These are phyloP conservation scores for Gnathonemus longibarbis DNA, from an alignment of 2,113 vertebrate genomes.

Conservation along the genomic window DNA sequence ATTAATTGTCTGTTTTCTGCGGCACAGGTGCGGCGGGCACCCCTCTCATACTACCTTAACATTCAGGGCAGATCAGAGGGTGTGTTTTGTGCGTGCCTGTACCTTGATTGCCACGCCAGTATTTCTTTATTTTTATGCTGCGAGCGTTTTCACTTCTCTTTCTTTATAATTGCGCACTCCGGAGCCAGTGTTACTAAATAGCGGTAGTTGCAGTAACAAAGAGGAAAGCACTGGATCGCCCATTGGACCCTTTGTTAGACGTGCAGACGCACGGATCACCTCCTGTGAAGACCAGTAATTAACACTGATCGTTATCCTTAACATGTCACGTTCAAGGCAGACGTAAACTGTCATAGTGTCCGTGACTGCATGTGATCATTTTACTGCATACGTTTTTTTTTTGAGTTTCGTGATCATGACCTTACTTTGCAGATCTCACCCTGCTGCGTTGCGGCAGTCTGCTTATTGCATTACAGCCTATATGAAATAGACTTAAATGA, in stretches of 20 bases:
- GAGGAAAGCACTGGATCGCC: conserved; percentile 37
- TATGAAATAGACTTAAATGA: neutral
- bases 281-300: neutral
- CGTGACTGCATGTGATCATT: neutral
- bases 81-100: neutral
- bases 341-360: neutral
- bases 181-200: conserved; percentile 16
- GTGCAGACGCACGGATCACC: neutral
- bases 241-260: conserved; percentile 43
- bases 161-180: conserved; percentile 1
- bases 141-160: conserved; percentile 13
- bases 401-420: neutral
- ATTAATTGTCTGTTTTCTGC: conserved; percentile 17
- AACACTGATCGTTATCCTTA: neutral
- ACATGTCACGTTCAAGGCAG: neutral
- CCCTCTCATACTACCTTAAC: neutral
- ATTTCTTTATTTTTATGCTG: neutral
- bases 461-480: neutral
- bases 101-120: neutral
- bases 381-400: neutral
- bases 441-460: neutral
- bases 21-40: conserved; percentile 41
- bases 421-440: neutral
- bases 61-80: neutral
- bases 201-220: conserved; percentile 37